Evolutionary conservation across 1,140 invertebrate genomes (phyloP), one percentile per base, ranked within the genome.

Genomic region (Andricus grossulariae): DNA sequence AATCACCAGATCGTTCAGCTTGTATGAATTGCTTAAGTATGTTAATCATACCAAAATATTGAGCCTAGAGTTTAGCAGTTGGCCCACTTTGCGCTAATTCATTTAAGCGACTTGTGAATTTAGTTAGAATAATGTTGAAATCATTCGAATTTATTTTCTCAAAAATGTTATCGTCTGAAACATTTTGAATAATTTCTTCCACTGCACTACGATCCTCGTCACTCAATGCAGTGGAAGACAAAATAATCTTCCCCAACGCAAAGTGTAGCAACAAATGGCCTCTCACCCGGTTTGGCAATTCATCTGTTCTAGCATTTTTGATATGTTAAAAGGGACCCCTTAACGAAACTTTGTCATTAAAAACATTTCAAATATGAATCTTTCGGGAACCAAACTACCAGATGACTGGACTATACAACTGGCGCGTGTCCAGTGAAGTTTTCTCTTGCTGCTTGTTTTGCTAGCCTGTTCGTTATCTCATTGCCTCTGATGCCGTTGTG

Each of bases 1-100:
- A 87, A 78, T 85, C 71, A 4, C 85, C 82, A 13, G 75, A 82
- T 54, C 83, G 49, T 77, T 87, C 82, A 39, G 85, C 78, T 52
- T 78, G 60, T 32, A 87, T 80, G 72, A 87, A 86, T 32, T 75
- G 66, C 5, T 79, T 74, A 15, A 86, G 11, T 15, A 87, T 52
- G 7, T 73, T 74, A 8, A 85, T 76, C 84, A 85, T 83, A 32
- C 78, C 25, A 50, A 87, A 82, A 72, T 84, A 85, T 57, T 84
- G 80, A 0, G 85, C 18, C 85, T 84, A 88, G 2, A 84, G 60
- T 50, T 21, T 49, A 54, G 72, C 54, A 32, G 78, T 83, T 39
- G 50, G 60, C 54, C 71, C 74, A 45, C 50, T 50, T 45, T 72
- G 72, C 51, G 25, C 16, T 54, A 54, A 72, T 50, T 25, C 25